Percentiles rank a stretch among this genome's conserved stretches.
Conservation (phyloP, 2,888 invertebrate genomes). For the Hydropsyche betteni region DNA sequence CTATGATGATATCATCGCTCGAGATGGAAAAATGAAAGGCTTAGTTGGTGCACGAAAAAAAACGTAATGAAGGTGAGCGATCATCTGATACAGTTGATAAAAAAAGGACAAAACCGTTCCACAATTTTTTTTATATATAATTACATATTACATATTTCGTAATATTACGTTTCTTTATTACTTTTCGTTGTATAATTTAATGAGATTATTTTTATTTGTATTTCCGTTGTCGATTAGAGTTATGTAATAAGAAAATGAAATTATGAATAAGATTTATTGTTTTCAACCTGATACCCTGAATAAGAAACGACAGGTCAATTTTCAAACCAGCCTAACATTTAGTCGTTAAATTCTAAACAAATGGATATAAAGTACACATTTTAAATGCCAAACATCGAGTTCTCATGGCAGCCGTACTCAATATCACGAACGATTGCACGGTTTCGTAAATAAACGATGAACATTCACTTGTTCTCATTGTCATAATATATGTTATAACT, state of each 20-base stretch:
- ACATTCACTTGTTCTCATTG: constrained; percentile 34
- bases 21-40: constrained; percentile 30
- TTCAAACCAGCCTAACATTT: constrained; percentile 18
- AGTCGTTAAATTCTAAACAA: neutral
- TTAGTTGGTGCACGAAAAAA: neutral
- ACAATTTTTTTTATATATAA: too few relatives aligned
- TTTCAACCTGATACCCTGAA: neutral
- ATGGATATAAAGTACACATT: constrained; percentile 7
- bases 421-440: constrained; percentile 31
- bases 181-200: too few relatives aligned
- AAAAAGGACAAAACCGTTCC: too few relatives aligned
- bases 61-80: constrained; percentile 21
- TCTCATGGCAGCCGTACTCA: constrained; percentile 15
- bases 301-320: constrained; percentile 9
- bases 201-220: too few relatives aligned
- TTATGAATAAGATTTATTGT: too few relatives aligned
- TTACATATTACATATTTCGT: too few relatives aligned
- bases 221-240: too few relatives aligned
- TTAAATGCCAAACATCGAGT: constrained; percentile 36
- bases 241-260: too few relatives aligned
- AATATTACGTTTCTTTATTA: too few relatives aligned
- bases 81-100: neutral
- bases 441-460: constrained; percentile 13
- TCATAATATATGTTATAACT: constrained; percentile 19
- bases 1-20: constrained; percentile 24